Base-by-base conservation (phyloP, 2,888 invertebrate species). In the Brachynemurus nebulosus region DNA sequence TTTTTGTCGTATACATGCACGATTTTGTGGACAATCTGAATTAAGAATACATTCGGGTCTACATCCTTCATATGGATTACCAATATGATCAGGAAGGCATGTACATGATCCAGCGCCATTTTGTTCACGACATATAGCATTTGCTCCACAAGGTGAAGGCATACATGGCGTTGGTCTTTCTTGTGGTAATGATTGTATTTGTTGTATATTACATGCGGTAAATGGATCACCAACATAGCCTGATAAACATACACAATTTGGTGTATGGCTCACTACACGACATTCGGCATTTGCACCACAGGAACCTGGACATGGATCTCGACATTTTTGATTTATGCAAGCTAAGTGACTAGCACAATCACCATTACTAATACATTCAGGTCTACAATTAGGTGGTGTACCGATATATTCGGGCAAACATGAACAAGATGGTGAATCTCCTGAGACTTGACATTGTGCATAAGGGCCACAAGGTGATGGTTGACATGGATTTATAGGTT, bases 391-490 rank as follows among this genome's bases (percentile, higher is more conserved):
- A 2, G 85, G 85, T 30, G 86, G 84, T 20, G 74, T 65, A 21
- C 84, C 84, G 35, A 72, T 64, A 54, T 74, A 81, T 49, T 74
- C 75, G 41, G 70, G 66, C 20, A 77, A 64, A 55, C 88, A 88
- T 9, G 83, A 79, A 58, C 88, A 88, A 2, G 81, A 76, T 0
- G 84, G 81, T 25, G 75, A 68, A 33, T 76, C 78, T 37, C 76
- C 76, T 9, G 70, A 63, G 49, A 77, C 71, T 57, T 74, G 75
- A 55, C 86, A 86, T 56, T 80, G 70, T 1, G 85, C 72, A 59
- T 82, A 79, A 1, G 82, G 76, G n/a, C 86, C 88, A 59, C 88
- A 88, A 1, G 86, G 86, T 27, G 81, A 80, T 42, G 85, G 84
- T 44, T 68, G 64, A 56, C 86, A 86, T n/a, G 83, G 80, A 55